Conservation (phyloP, 2,797 vertebrate species). For the Scolopax rusticola region DNA sequence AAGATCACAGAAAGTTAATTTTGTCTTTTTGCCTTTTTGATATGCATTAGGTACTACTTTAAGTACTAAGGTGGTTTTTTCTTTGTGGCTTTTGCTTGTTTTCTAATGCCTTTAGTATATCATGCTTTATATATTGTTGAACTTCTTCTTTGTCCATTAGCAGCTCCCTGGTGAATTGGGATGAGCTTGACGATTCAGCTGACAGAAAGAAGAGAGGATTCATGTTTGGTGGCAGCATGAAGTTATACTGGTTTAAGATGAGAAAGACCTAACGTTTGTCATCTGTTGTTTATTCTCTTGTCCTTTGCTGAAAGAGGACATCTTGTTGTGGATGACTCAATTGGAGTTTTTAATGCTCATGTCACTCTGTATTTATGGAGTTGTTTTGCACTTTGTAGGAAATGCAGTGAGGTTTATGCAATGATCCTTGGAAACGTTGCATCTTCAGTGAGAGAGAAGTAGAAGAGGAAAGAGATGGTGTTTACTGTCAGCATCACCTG, state of each 20-base stretch:
- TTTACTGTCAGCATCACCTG: neutral
- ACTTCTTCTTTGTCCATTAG: neutral
- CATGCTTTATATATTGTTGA: neutral
- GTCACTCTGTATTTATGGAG: constrained; percentile 1
- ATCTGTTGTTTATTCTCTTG: constrained; percentile 5
- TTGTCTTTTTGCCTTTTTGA: neutral
- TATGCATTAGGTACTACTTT: neutral
- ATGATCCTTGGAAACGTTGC: neutral
- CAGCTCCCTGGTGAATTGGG: neutral
- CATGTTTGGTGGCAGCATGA: neutral
- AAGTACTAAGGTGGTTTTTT: neutral
- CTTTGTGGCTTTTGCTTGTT: neutral
- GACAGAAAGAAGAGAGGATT: neutral
- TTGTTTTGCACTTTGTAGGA: neutral
- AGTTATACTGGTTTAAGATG: neutral
- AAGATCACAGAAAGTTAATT: neutral
- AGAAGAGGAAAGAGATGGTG: neutral
- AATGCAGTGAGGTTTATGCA: neutral
- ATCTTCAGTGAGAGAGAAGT: neutral
- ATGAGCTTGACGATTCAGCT: neutral
- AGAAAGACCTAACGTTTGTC: neutral
- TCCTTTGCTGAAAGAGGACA: neutral
- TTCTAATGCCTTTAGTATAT: neutral
- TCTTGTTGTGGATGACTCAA: neutral
- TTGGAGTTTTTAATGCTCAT: neutral